These are phyloP conservation scores for Carassius gibelio DNA, from an alignment of 2,113 vertebrate genomes.

Conservation along the genomic window DNA sequence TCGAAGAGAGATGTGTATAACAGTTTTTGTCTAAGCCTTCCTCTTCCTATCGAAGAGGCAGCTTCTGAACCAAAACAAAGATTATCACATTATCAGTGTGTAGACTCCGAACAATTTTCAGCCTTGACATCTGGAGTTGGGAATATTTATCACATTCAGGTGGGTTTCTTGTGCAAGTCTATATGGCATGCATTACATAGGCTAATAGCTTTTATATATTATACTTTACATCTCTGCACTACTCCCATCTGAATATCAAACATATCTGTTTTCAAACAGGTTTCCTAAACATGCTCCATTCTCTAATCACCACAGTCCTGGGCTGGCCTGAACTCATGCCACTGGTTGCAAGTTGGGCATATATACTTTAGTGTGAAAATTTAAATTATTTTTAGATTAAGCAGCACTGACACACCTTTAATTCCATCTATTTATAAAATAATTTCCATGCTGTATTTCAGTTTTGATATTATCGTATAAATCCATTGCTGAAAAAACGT, in stretches of 20 bases:
- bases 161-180: neutral
- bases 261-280: neutral
- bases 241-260: neutral
- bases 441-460: neutral
- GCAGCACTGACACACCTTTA: neutral
- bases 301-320: neutral
- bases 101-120: neutral
- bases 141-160: neutral
- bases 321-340: neutral
- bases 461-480: neutral
- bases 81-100: slow-evolving; percentile 32
- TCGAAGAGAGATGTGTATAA: slow-evolving; percentile 17
- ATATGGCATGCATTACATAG: neutral
- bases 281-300: neutral
- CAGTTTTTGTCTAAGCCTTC: slow-evolving; percentile 22
- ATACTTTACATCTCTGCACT: neutral
- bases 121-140: neutral
- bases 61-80: slow-evolving; percentile 60
- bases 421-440: neutral
- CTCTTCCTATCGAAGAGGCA: slow-evolving; percentile 62
- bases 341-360: too few species aligned
- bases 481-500: neutral
- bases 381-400: neutral
- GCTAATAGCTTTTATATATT: neutral
- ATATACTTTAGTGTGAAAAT: neutral